A percentile compares a stretch with the other conserved stretches of the same genome.
These are phyloP conservation scores for Myripristis jacobus DNA, from an alignment of 2,797 vertebrate species.

Conservation along the genomic window DNA sequence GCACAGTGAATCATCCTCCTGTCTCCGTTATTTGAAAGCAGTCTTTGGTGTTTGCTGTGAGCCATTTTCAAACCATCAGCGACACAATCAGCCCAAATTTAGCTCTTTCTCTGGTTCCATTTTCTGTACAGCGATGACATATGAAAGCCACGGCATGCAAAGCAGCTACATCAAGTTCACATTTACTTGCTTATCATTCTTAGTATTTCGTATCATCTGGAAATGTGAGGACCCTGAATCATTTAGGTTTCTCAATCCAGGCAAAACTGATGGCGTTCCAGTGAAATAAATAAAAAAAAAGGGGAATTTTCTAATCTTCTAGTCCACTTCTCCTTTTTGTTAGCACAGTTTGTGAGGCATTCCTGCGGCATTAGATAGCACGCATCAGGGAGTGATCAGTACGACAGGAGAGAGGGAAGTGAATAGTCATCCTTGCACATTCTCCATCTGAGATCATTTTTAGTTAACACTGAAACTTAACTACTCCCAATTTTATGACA, in stretches of 20 bases:
- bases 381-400: background rate
- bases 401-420: background rate
- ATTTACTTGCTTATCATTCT: too few relatives aligned
- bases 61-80: background rate
- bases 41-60: background rate
- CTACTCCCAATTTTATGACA: too few relatives aligned
- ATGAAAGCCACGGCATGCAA: background rate
- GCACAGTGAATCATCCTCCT: conserved; percentile 7
- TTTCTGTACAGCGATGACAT: background rate
- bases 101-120: background rate
- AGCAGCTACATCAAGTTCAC: background rate
- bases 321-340: too few relatives aligned
- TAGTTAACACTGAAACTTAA: too few relatives aligned
- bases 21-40: conserved; percentile 8
- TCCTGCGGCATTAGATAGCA: background rate
- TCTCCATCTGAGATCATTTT: too few relatives aligned
- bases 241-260: background rate
- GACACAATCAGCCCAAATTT: background rate
- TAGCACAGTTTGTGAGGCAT: background rate
- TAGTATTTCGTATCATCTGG: too few relatives aligned
- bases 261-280: background rate
- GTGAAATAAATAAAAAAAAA: background rate
- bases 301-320: background rate
- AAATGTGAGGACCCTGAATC: too few relatives aligned
- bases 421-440: too few relatives aligned